These are phyloP conservation scores for Nesoenas mayeri DNA, from an alignment of 2,113 vertebrate species.

Conservation along the genomic window DNA sequence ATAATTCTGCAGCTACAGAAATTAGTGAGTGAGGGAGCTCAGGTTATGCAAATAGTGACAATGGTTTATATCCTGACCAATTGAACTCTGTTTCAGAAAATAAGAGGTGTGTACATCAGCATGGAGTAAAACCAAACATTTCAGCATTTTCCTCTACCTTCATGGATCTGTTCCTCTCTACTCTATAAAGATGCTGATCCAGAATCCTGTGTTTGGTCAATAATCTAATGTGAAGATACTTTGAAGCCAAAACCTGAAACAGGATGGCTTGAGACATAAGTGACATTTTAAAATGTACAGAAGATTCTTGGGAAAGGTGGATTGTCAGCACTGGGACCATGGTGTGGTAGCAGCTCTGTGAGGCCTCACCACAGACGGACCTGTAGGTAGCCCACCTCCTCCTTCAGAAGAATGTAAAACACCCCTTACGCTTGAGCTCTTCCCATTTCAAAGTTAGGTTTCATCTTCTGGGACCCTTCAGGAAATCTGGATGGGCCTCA, in stretches of 20 bases:
- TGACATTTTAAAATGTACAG: not conserved
- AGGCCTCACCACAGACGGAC: not conserved
- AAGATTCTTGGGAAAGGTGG: not conserved
- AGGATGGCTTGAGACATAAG: not conserved
- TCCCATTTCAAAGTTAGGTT: not conserved
- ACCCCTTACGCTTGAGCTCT: fast-evolving
- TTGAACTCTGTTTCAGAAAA: not conserved
- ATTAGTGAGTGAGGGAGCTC: slow-evolving; percentile 4
- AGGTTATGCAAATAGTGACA: slow-evolving; percentile 14
- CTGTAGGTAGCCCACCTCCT: not conserved
- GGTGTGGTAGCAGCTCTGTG: fast-evolving
- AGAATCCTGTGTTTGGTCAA: not conserved
- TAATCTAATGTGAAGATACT: not conserved
- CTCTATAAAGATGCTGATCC: not conserved
- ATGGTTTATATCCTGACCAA: not conserved
- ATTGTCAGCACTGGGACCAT: not conserved
- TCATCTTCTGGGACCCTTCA: not conserved
- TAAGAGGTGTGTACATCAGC: not conserved
- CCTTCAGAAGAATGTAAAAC: not conserved
- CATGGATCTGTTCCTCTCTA: not conserved
- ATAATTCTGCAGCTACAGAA: slow-evolving; percentile 48
- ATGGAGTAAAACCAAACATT: not conserved
- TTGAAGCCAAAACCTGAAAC: not conserved
- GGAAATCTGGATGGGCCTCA: not conserved
- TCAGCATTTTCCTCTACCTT: not conserved